Conservation (phyloP, 2,797 vertebrate species). For the Cygnus olor region DNA sequence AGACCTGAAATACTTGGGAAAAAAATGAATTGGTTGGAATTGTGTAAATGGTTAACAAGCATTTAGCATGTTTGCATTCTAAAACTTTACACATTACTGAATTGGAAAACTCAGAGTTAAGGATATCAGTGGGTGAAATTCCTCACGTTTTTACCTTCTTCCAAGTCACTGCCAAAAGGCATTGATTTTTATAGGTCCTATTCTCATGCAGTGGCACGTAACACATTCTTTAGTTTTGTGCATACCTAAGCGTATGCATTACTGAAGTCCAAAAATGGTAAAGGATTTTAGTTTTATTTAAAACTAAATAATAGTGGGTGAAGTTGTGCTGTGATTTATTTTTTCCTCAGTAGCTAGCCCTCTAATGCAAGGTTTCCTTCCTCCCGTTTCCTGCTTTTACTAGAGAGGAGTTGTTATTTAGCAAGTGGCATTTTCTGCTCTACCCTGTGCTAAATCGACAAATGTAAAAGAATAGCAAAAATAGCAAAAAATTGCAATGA, state of each 20-base stretch:
- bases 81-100: not conserved
- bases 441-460: not conserved
- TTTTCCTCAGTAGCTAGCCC: not conserved
- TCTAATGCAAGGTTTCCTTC: not conserved
- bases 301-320: not conserved
- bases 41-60: not conserved
- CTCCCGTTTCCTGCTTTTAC: constrained; percentile 3
- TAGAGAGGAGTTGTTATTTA: not conserved
- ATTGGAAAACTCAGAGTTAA: not conserved
- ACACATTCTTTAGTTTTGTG: not conserved
- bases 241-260: not conserved
- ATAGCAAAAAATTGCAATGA: not conserved
- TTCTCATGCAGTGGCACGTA: not conserved
- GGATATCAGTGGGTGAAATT: not conserved
- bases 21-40: not conserved
- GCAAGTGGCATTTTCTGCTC: not conserved
- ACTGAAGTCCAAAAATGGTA: not conserved
- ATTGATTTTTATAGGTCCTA: not conserved
- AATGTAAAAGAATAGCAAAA: not conserved
- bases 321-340: not conserved
- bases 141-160: not conserved
- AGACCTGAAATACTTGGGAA: not conserved
- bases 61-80: not conserved
- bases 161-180: not conserved
- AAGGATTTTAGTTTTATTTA: not conserved